Conservation (phyloP, 2,797 vertebrate genomes). For the Micropoecilia bifurca region DNA sequence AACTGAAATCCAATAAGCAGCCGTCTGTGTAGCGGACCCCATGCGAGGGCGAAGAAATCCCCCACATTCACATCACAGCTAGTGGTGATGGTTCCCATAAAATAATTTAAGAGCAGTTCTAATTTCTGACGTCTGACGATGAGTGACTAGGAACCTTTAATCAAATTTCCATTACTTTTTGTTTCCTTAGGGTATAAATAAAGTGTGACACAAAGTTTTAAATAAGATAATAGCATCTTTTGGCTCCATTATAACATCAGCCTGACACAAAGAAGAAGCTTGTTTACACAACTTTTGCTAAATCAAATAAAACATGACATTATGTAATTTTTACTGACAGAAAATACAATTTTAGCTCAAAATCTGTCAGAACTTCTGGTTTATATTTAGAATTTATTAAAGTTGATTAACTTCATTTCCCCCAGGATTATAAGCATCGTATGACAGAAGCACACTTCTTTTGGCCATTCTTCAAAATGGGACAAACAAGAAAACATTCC, state of each 20-base stretch:
- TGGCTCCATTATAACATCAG: not conserved
- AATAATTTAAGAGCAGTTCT: not conserved
- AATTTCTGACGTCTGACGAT: not conserved
- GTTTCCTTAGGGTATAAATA: not conserved
- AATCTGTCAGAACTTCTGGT: not conserved
- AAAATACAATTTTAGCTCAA: not conserved
- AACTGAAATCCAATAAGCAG: constrained; percentile 2
- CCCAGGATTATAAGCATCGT: no score
- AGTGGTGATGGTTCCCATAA: not conserved
- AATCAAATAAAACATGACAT: not conserved
- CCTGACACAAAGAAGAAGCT: not conserved
- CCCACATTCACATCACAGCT: not conserved
- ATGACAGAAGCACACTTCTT: not conserved
- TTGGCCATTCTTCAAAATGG: not conserved
- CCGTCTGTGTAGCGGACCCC: constrained; percentile 5
- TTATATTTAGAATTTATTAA: not conserved
- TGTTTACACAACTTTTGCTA: not conserved
- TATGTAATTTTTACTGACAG: not conserved
- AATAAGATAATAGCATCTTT: not conserved
- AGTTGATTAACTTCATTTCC: not conserved
- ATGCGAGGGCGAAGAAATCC: not conserved
- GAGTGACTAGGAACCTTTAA: not conserved
- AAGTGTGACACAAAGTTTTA: not conserved
- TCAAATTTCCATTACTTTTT: not conserved
- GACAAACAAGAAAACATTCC: not conserved